These are phyloP conservation scores for Apodemus speciosus DNA, from an alignment of 2,113 vertebrate genomes.

Conservation along the genomic window DNA sequence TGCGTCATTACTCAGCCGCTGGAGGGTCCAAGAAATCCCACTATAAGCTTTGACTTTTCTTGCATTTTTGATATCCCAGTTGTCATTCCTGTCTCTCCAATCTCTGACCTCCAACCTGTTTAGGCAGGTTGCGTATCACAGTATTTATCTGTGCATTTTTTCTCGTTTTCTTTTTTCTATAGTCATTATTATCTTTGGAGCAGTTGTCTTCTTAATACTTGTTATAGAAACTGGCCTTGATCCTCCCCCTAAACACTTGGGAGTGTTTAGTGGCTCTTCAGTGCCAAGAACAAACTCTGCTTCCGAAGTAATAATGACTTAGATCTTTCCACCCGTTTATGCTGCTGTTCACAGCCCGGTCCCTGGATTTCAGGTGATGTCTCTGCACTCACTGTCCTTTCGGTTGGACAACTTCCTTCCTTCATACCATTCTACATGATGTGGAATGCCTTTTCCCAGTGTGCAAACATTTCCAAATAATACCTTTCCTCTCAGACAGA, in stretches of 20 bases:
- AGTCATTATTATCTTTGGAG: neutral
- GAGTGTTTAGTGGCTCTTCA: constrained; percentile 8
- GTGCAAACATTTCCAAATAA: neutral
- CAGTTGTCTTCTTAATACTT: constrained; percentile 22
- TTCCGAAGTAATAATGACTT: neutral
- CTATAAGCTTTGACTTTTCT: neutral
- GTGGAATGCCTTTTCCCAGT: neutral
- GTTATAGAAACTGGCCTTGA: constrained; percentile 8
- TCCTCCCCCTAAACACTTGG: neutral
- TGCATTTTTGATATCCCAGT: neutral
- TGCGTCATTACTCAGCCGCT: no score
- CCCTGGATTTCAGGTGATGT: neutral
- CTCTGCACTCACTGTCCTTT: neutral
- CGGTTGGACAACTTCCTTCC: neutral
- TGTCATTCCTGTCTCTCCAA: neutral
- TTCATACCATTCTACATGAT: neutral
- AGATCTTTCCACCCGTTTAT: neutral
- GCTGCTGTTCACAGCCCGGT: neutral
- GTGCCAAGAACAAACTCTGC: neutral
- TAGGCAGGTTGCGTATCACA: neutral
- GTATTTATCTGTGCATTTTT: neutral
- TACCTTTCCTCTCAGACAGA: neutral
- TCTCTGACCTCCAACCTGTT: neutral
- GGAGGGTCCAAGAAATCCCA: no score
- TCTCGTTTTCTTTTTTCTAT: neutral